Evolutionary conservation across 2,888 invertebrate species (phyloP), one percentile per base, ranked within the genome.

Genomic region (Chymomyza fuscimana): DNA sequence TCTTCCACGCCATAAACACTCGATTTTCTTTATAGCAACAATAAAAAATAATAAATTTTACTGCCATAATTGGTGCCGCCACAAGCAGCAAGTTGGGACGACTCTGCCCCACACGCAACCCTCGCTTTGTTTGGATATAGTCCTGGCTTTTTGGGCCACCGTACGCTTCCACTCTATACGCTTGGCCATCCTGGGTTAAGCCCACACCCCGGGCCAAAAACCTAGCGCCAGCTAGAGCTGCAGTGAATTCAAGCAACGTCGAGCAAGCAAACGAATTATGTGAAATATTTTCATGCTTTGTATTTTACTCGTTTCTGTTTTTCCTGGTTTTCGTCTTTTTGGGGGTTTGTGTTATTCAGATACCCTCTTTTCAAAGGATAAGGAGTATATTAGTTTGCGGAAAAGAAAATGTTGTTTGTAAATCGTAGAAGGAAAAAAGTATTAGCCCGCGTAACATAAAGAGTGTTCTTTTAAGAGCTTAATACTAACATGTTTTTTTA

Each of bases 61-160:
- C 83, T 81, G 83, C 74, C 81, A 81, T 81, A 81, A 81, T 81
- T 81, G 81, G 81, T 77, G 81, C 83, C 84, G 83, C 81, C 81
- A 79, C 81, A 83, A 79, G 82, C 84, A 83, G 79, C 81, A 78
- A 65, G 72, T 67, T 80, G 67, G 73, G 82, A 12, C 2, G 5
- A 12, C 40, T 46, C 40, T 46, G 40, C 12, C 40, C 12, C 40
- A 12, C 40, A 7, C 40, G 2, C 40, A 12, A 32, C 32, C 32
- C 32, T 32, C 25, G 32, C 32, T 9, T 32, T 32, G 32, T 32
- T 32, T 32, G 32, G 32, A 32, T 32, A 32, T 7, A 32, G 32
- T 32, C 7, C 32, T 5, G 32, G 32, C 32, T 32, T 32, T 32
- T 32, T 32, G 32, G 32, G 32, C 32, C 32, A 25, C 25, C 25